Conservation (phyloP, 53 echinoderm and acorn worm species). For the Paracentrotus lividus region DNA sequence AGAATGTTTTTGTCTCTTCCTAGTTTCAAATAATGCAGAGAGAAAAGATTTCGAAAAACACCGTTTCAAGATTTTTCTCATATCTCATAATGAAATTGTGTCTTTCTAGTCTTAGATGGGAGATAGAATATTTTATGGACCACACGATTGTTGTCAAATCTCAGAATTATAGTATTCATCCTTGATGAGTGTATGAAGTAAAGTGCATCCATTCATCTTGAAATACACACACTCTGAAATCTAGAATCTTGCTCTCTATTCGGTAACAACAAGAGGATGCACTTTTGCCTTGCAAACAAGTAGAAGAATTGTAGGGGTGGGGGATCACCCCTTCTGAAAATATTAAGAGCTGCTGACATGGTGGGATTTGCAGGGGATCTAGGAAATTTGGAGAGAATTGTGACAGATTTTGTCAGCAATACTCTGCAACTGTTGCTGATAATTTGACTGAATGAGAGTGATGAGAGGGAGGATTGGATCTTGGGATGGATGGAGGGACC, state of each 20-base stretch:
- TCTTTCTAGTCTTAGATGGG: neutral
- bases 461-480: conserved; percentile 31
- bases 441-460: conserved; percentile 18
- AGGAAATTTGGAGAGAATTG: conserved; percentile 43
- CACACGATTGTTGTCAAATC: neutral
- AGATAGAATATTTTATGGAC: neutral
- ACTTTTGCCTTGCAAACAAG: neutral
- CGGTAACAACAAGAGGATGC: conserved; percentile 13
- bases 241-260: too few relatives aligned
- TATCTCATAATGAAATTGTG: neutral
- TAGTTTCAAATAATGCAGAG: neutral
- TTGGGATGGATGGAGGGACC: neutral
- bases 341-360: conserved; percentile 57
- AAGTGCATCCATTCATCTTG: too few relatives aligned
- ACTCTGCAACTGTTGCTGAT: conserved; percentile 52
- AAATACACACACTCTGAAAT: too few relatives aligned
- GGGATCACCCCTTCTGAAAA: conserved; percentile 31
- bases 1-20: neutral
- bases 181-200: too few relatives aligned
- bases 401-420: conserved; percentile 49
- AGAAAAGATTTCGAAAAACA: neutral
- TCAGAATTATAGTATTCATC: neutral
- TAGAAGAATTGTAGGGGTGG: neutral
- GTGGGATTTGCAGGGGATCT: conserved; percentile 46
- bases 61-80: neutral